Conservation (phyloP, 2,113 vertebrate genomes). For the Thunnus maccoyii region DNA sequence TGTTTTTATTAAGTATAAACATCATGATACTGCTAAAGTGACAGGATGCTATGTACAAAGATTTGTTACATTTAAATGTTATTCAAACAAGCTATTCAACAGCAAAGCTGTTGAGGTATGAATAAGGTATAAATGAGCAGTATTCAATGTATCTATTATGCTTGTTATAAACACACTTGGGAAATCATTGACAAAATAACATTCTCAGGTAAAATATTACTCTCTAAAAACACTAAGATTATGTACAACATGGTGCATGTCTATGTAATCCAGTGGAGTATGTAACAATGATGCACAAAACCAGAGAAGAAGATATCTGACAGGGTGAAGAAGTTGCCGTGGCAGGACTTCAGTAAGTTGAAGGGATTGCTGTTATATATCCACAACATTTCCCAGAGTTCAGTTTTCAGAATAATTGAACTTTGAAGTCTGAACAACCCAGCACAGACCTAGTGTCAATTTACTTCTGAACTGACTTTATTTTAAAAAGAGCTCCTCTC, state of each 20-base stretch:
- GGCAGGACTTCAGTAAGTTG: not conserved
- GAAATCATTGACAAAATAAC: slow-evolving; percentile 30
- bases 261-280: slow-evolving; percentile 6
- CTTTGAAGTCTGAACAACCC: slow-evolving; percentile 20
- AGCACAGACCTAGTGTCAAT: not conserved
- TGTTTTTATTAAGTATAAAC: slow-evolving; percentile 66
- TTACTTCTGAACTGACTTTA: not conserved
- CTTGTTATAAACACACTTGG: slow-evolving; percentile 31
- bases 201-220: slow-evolving; percentile 28
- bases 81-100: slow-evolving; percentile 25
- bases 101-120: slow-evolving; percentile 6
- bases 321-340: not conserved
- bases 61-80: not conserved
- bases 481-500: not conserved
- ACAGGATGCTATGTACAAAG: slow-evolving; percentile 56
- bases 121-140: slow-evolving; percentile 4
- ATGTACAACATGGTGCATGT: slow-evolving; percentile 52
- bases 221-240: slow-evolving; percentile 45
- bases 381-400: not conserved
- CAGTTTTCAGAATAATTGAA: not conserved
- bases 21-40: slow-evolving; percentile 1
- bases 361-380: slow-evolving; percentile 7
- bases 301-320: not conserved
- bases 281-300: slow-evolving; percentile 53
- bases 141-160: not conserved